Conservation (phyloP, 2,797 vertebrate genomes). For the Danio choprae region DNA sequence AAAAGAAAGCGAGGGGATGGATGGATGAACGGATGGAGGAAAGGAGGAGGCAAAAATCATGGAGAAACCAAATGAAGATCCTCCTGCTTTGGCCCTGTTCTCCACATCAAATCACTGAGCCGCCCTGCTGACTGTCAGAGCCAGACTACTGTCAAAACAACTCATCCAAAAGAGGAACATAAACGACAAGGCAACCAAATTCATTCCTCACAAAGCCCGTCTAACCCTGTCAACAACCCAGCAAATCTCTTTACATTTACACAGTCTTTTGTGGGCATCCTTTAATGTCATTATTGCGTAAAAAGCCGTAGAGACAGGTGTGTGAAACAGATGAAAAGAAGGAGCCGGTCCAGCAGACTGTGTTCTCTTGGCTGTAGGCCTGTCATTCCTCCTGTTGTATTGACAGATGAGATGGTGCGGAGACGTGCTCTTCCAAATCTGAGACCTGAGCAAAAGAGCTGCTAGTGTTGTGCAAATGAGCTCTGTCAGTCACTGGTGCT, state of each 20-base stretch:
- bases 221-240: constrained; percentile 12
- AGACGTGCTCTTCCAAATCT: constrained; percentile 1
- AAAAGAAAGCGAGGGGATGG: not conserved
- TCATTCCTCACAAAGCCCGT: not conserved
- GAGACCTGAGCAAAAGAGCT: not conserved
- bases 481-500: constrained; percentile 18
- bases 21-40: not conserved
- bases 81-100: constrained; percentile 22
- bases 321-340: constrained; percentile 24
- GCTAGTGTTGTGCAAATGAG: constrained; percentile 23
- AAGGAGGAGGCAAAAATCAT: not conserved
- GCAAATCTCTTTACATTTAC: constrained; percentile 11
- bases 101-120: constrained; percentile 33
- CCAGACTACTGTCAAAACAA: constrained; percentile 66
- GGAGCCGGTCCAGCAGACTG: not conserved
- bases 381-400: constrained; percentile 33
- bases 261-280: not conserved
- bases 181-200: constrained; percentile 1
- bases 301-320: constrained; percentile 19
- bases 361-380: not conserved
- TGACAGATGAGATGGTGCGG: constrained; percentile 32
- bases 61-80: constrained; percentile 21
- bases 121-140: constrained; percentile 48
- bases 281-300: constrained; percentile 1
- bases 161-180: constrained; percentile 25